phyloP scores from a whole-genome alignment of 2,797 vertebrate genomes.

The Mallotus villosus region DNA sequence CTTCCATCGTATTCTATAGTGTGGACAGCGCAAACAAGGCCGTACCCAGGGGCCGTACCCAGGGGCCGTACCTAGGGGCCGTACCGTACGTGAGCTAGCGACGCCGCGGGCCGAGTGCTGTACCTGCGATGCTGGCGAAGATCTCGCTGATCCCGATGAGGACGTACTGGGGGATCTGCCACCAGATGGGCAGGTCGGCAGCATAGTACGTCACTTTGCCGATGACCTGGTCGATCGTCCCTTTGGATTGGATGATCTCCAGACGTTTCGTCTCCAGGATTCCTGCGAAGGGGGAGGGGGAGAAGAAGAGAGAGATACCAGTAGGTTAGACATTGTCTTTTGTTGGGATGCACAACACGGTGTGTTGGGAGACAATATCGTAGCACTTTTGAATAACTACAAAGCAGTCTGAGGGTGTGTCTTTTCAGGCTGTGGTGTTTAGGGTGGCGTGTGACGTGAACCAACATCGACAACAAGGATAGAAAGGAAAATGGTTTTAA shows the following conservation, averaged over 20 bases:
- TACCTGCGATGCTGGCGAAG: slow-evolving; percentile 98
- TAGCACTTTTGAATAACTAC: not conserved
- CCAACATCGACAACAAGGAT: not conserved
- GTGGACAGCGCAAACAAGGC: not conserved
- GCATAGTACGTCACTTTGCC: slow-evolving; percentile 85
- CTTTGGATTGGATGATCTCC: slow-evolving; percentile 78
- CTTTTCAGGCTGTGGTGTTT: not conserved
- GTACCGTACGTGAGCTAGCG: not conserved
- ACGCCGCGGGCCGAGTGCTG: too few species aligned
- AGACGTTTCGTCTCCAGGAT: slow-evolving; percentile 94
- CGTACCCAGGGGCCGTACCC: not conserved
- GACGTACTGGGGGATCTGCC: slow-evolving; percentile 97
- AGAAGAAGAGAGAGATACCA: not conserved
- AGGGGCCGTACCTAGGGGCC: too few species aligned
- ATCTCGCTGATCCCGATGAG: slow-evolving; percentile 97
- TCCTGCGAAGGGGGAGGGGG: slow-evolving; percentile 66
- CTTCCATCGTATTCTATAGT: not conserved
- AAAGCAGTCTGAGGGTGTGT: not conserved
- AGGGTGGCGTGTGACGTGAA: not conserved
- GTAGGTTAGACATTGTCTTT: not conserved
- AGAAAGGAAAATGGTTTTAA: not conserved
- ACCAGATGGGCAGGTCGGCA: slow-evolving; percentile 93
- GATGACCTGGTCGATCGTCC: slow-evolving; percentile 85
- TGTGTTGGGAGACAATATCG: not conserved
- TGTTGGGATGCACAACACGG: too few species aligned